Base-by-base conservation (phyloP, 2,888 invertebrate genomes). In the Seira sanloemensis region DNA sequence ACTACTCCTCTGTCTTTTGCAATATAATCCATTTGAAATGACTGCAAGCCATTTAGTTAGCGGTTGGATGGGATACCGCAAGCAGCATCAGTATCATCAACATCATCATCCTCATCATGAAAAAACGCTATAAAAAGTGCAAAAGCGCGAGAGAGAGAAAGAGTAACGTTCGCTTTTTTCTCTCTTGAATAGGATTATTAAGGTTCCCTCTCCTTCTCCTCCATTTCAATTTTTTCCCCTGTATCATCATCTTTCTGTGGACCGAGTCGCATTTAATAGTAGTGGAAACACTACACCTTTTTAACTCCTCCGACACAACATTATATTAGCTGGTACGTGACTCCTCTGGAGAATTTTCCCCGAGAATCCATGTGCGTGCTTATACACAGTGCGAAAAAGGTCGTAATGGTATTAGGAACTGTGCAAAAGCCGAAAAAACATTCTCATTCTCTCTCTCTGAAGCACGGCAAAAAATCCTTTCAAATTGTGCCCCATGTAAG, bases 31-130 rank as follows among this genome's bases (percentile, higher is more conserved):
- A 75, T 81, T 50, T 37, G 76, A 76, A 76, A 81, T 76, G 69
- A 81, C 76, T 75, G 67, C 23, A 24, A 76, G 37, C 81, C 71
- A 80, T 81, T 81, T 81, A 81, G 81, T 81, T 76, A 69, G 81
- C 81, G 81, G 81, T 81, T 76, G 81, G 81, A 81, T 81, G 81
- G 81, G 81, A 75, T 81, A 81, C 81, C 81, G 81, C 81, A 81
- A 81, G 71, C 81, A 81, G 75, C 81, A 81, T 71, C 69, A 65
- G 69, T 27, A 54, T 24, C 54, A 75, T 50, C 16, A 46, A 26
- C 26, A 50, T 73, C 37, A 37, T 37, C 37, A 37, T 37, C 37
- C 12, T 37, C 37, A 37, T 37, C 37, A 7, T 37, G 5, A 37
- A 7, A 12, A 37, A 37, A 37, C 4, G 37, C 37, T 37, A 37